Evolutionary conservation across 1,140 invertebrate genomes (phyloP), one percentile per base, ranked within the genome.

Genomic region (Caerostris extrusa): DNA sequence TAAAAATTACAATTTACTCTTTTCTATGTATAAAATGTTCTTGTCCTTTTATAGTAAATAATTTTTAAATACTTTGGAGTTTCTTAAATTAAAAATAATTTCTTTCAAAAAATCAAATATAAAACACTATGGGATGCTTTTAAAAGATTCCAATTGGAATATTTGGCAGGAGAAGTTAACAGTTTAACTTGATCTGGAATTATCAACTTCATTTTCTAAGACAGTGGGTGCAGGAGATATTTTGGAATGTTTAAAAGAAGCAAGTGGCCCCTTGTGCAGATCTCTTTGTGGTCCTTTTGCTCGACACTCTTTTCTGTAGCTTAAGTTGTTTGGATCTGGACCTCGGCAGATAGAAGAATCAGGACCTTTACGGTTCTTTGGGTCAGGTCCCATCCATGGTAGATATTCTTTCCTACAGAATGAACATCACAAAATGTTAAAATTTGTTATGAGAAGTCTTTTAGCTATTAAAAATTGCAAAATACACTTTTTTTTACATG

Each of bases 341-440:
- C 94, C 91, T 57, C 67, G 58, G 10, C 55, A 83, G 7, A 91
- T n/a, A 17, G 87, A 69, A 50, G 94, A 57, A 60, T 95, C 87
- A 5, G 93, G 94, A 50, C 95, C 95, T 82, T 95, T 95, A 12
- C 67, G n/a, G 83, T 95, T 95, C 58, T 95, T 95, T 34, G 94
- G 91, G 64, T 95, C 94, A 67, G 95, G 95, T n/a, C 95, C 95
- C 81, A 67, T 91, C 94, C 94, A 95, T 53, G 95, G 95, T 67
- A 95, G 83, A 77, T 95, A 95, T 53, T 95, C 95, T 93, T 94
- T 94, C 56, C 95, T 95, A 61, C 4, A 94, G 91, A 81, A 87
- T 7, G 53, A 87, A 91, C 57, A 71, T 17, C 58, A 91, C 81
- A 17, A n/a, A 19, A 57, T n/a, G n/a, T 14, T 67, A 0, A 67